These are phyloP conservation scores for Gymnocephalus cernua DNA, from an alignment of 2,113 vertebrate genomes.

Conservation along the genomic window DNA sequence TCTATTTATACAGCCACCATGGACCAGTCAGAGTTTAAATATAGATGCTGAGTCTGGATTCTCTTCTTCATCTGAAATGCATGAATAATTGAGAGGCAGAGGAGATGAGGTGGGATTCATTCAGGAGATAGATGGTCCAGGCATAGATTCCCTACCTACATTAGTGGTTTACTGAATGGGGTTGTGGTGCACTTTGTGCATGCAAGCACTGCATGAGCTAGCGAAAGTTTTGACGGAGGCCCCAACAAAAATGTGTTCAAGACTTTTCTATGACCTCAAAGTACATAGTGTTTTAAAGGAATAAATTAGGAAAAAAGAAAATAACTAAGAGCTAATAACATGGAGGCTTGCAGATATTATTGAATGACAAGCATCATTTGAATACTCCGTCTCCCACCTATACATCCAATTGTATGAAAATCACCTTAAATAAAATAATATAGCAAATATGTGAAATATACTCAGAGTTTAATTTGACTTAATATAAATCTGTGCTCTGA, in stretches of 20 bases:
- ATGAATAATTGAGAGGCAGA: slow-evolving; percentile 84
- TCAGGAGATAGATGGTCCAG: slow-evolving; percentile 77
- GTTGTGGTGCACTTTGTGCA: slow-evolving; percentile 54
- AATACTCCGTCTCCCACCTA: background rate
- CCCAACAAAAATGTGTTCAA: slow-evolving; percentile 10
- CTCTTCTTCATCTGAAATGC: slow-evolving; percentile 80
- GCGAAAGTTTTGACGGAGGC: slow-evolving; percentile 18
- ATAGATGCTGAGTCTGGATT: slow-evolving; percentile 85
- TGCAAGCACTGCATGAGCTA: slow-evolving; percentile 15
- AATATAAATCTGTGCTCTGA: background rate
- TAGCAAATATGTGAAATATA: background rate
- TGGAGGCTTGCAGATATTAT: background rate
- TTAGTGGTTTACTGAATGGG: slow-evolving; percentile 50
- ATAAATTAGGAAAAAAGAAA: background rate
- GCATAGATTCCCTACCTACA: slow-evolving; percentile 60
- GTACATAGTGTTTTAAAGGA: background rate
- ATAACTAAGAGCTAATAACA: background rate
- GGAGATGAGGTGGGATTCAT: slow-evolving; percentile 80
- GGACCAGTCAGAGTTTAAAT: slow-evolving; percentile 82
- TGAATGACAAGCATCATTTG: background rate
- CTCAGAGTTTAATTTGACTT: background rate
- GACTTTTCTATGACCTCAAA: slow-evolving; percentile 23
- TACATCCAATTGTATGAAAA: background rate
- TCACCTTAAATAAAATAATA: background rate
- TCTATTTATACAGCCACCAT: slow-evolving; percentile 80